Conservation (phyloP, 2,797 vertebrate species). For the Pseudotriccus pelzelni region DNA sequence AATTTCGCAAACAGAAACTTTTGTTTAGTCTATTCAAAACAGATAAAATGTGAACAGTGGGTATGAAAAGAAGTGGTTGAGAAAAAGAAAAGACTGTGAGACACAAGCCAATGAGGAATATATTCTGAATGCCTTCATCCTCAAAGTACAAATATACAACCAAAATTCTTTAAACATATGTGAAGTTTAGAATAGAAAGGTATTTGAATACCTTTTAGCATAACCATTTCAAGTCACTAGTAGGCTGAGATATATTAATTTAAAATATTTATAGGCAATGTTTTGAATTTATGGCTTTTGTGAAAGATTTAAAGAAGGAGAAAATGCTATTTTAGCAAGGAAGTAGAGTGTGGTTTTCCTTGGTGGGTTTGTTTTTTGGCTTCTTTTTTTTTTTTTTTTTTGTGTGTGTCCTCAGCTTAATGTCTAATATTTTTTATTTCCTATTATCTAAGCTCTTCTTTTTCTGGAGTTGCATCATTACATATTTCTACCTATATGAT, state of each 20-base stretch:
- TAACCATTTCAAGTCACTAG: neutral
- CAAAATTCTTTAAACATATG: neutral
- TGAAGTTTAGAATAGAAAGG: neutral
- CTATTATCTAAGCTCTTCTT: neutral
- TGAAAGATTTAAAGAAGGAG: neutral
- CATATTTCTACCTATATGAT: neutral
- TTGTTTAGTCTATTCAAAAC: neutral
- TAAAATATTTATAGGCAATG: neutral
- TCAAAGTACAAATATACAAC: neutral
- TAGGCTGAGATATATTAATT: neutral
- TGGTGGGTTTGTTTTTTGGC: too few relatives aligned
- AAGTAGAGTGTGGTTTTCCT: accelerated
- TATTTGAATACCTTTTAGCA: neutral
- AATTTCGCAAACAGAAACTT: neutral
- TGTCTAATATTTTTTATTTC: neutral
- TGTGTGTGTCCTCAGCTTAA: neutral
- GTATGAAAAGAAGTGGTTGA: neutral
- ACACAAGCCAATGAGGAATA: neutral
- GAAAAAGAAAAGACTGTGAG: neutral
- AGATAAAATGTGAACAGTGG: neutral
- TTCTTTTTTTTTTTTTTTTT: neutral
- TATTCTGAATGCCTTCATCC: neutral
- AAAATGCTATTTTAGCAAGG: neutral
- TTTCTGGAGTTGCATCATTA: neutral
- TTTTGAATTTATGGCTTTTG: neutral